A percentile compares a stretch with the other conserved stretches of the same genome.
Conservation (phyloP, 2,888 invertebrate genomes). For the Caenorhabditis panamensis region DNA sequence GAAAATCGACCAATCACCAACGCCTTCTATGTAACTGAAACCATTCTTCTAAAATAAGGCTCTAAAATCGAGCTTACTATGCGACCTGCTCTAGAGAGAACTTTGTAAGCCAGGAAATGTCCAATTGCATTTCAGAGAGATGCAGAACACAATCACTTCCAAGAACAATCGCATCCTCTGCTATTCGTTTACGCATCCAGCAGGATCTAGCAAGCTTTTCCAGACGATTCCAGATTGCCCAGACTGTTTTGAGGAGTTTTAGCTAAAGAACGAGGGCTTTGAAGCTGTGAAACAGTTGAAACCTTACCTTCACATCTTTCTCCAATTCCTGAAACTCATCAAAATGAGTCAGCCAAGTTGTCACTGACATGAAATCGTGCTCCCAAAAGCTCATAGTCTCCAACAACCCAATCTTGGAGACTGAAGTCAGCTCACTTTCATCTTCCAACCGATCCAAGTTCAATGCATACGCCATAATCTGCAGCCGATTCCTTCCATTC, state of each 20-base stretch:
- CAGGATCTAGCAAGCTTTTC: slow-evolving; percentile 19
- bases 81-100: slow-evolving; percentile 26
- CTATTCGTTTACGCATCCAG: background rate
- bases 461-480: slow-evolving; percentile 1
- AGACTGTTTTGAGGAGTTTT: slow-evolving; percentile 40
- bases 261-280: slow-evolving; percentile 32
- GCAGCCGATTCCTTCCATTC: slow-evolving; percentile 10
- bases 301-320: slow-evolving; percentile 36
- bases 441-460: slow-evolving; percentile 8
- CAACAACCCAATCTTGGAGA: slow-evolving; percentile 3
- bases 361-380: slow-evolving; percentile 18
- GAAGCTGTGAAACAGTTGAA: background rate
- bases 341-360: slow-evolving; percentile 54
- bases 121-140: slow-evolving; percentile 19
- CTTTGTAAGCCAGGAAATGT: slow-evolving; percentile 26
- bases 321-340: slow-evolving; percentile 48
- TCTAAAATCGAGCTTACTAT: slow-evolving; percentile 8
- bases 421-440: background rate
- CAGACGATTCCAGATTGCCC: slow-evolving; percentile 37
- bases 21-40: slow-evolving; percentile 19
- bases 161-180: background rate
- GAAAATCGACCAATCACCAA: slow-evolving; percentile 9
- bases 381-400: slow-evolving; percentile 45
- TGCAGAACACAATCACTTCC: background rate
- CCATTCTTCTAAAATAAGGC: background rate